Conservation (phyloP, 2,113 vertebrate genomes). For the Macheiramphus alcinus region DNA sequence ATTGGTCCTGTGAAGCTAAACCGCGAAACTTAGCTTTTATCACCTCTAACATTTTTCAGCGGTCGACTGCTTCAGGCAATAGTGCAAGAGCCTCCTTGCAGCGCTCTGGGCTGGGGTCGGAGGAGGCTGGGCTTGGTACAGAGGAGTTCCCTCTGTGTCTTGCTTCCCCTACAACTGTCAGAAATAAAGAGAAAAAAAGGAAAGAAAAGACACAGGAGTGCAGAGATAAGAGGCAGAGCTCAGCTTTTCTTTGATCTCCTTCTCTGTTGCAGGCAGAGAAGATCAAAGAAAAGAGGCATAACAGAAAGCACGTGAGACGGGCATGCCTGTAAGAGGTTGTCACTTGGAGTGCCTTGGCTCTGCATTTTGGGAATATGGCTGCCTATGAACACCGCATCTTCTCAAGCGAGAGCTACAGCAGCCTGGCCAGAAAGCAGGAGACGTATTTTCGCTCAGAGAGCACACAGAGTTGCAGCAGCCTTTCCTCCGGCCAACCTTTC, state of each 20-base stretch:
- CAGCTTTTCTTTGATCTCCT: constrained; percentile 60
- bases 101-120: background rate
- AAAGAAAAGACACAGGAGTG: background rate
- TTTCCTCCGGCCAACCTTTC: background rate
- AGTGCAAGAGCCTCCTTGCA: background rate
- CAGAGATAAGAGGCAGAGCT: constrained; percentile 51
- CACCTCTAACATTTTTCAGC: background rate
- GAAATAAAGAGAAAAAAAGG: constrained; percentile 12
- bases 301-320: constrained; percentile 48
- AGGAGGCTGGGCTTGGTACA: background rate
- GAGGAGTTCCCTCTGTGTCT: background rate
- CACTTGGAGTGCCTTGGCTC: background rate
- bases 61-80: background rate
- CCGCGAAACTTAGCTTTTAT: background rate
- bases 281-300: constrained; percentile 56
- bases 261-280: constrained; percentile 22
- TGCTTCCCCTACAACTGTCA: background rate
- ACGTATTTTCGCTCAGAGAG: background rate
- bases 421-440: background rate
- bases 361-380: background rate
- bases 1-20: background rate
- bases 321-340: background rate
- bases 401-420: background rate
- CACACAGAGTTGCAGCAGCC: background rate
- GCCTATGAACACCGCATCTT: background rate